These are phyloP conservation scores for Sinella curviseta DNA, from an alignment of 1,140 invertebrate species.

Conservation along the genomic window DNA sequence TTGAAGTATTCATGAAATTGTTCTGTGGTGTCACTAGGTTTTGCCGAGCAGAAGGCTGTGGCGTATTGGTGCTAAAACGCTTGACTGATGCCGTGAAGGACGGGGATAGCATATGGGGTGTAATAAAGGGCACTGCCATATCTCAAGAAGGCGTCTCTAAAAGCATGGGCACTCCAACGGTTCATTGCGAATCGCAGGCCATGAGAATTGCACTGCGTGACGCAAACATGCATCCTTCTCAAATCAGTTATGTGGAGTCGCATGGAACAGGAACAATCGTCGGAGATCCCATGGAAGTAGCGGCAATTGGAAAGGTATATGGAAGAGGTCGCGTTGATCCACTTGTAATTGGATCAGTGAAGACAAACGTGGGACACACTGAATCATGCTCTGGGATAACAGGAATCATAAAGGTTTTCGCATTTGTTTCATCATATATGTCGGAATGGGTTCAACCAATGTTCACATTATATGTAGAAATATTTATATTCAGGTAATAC, in stretches of 20 bases:
- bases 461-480: no score
- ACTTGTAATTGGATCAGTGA: neutral
- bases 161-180: neutral
- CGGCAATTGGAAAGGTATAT: neutral
- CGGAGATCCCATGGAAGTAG: neutral
- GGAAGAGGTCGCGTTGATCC: neutral
- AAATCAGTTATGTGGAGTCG: neutral
- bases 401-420: constrained; percentile 3
- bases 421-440: no score
- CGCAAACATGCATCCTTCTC: neutral
- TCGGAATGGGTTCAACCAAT: no score
- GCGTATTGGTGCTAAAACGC: neutral
- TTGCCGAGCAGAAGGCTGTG: neutral
- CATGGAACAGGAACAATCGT: neutral
- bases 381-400: neutral
- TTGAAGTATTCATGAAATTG: no score
- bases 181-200: neutral
- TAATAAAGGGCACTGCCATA: neutral
- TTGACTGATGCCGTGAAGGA: neutral
- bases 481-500: no score
- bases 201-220: neutral
- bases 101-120: neutral
- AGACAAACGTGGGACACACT: constrained; percentile 6
- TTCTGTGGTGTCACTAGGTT: no score
- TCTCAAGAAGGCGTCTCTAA: neutral